Base-by-base conservation (phyloP, 37 sponge, comb jelly and placozoan species). In the Diacarnus erythraeanus region DNA sequence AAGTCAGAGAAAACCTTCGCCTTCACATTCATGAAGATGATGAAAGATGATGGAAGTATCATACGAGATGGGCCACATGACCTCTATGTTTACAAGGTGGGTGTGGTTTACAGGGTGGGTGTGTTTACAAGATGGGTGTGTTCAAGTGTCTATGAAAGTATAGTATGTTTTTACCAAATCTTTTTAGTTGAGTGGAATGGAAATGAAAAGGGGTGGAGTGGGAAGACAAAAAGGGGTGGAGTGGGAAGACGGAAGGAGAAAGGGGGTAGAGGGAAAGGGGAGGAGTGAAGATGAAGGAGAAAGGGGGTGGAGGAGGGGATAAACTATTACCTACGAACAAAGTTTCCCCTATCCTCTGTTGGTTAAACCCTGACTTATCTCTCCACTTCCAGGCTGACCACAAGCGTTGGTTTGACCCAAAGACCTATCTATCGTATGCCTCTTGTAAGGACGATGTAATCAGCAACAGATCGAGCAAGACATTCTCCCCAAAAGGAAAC, bases 1-100 rank as follows among this genome's bases (percentile, higher is more conserved):
- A 89, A 93, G 35, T 74, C 75, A 30, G 90, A 89, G 31, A 94
- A 87, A 72, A 83, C 85, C 0, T 94, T 90, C 70, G 81, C 85
- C n/a, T 94, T 90, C 38, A 56, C 90, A 30, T 87, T 77, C 80
- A 38, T 94, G 57, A 90, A 87, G 63, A 64, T 94, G 26, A 87
- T 87, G 79, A 86, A 79, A 25, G 79, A 75, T 2, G 88, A 90
- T 79, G 90, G 88, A 27, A 66, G 85, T 38, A 90, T 90, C 70
- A 80, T 94, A 8, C 68, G 60, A 12, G 91, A 94, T 39, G 94
- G 91, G 0, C n/a, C 57, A 3, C 85, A 90, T 34, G 85, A 87
- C 23, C 83, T 94, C 57, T 83, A 67, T 57, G 65, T 90, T 12
- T 94, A 90, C 83, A 82, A 86, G 82, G 84, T 86, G 42, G 4